These are phyloP conservation scores for Eudemis profundana DNA, from an alignment of 2,888 invertebrate genomes.

Conservation along the genomic window DNA sequence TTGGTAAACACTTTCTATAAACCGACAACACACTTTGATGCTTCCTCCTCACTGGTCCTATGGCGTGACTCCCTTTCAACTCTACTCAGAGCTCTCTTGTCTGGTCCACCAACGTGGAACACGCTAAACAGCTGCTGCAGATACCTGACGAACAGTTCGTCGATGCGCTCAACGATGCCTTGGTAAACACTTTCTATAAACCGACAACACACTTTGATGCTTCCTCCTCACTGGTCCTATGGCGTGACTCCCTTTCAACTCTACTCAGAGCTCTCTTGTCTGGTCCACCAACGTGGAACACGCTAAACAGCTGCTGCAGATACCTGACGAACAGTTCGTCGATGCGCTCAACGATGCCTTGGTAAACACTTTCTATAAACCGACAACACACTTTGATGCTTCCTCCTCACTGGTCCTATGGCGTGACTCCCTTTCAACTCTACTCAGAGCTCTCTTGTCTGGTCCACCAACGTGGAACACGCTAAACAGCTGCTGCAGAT, in stretches of 20 bases:
- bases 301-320: constrained; percentile 89
- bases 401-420: constrained; percentile 95
- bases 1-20: constrained; percentile 82
- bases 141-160: constrained; percentile 93
- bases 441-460: constrained; percentile 62
- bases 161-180: constrained; percentile 93
- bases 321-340: constrained; percentile 91
- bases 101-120: constrained; percentile 93
- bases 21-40: too few species aligned
- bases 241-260: constrained; percentile 84
- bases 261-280: constrained; percentile 94
- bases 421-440: constrained; percentile 90
- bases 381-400: too few species aligned
- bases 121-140: constrained; percentile 90
- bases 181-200: constrained; percentile 72
- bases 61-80: constrained; percentile 95
- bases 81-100: constrained; percentile 94
- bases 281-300: constrained; percentile 94
- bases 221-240: constrained; percentile 97
- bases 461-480: background rate
- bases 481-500: constrained; percentile 64
- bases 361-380: constrained; percentile 73
- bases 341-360: constrained; percentile 95
- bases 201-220: constrained; percentile 90
- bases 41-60: constrained; percentile 95